Evolutionary conservation across 2,888 invertebrate species (phyloP).

Genomic region (Sminthurinus aureus): DNA sequence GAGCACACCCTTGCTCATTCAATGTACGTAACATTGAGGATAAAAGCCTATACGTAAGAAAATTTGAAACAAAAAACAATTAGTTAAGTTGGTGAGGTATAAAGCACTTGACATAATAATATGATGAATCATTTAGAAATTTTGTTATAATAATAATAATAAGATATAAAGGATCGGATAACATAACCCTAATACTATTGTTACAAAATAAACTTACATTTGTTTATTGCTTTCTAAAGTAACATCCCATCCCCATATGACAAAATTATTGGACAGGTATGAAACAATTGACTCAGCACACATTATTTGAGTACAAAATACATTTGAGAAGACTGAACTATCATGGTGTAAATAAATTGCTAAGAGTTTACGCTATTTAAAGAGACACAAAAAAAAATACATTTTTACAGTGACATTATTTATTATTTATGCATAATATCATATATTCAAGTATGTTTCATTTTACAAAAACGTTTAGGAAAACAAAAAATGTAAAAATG

Average conservation of each 20-base stretch:
- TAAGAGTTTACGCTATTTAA: constrained; percentile 83
- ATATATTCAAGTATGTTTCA: no score
- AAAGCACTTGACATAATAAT: not conserved
- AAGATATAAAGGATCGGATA: not conserved
- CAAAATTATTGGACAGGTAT: constrained; percentile 86
- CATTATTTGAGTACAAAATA: constrained; percentile 94
- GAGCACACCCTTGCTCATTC: constrained; percentile 82
- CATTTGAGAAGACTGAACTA: constrained; percentile 91
- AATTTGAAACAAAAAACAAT: constrained; percentile 9
- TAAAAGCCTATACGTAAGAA: constrained; percentile 70
- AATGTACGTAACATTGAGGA: constrained; percentile 78
- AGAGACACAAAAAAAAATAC: constrained; percentile 48
- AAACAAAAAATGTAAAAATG: not conserved
- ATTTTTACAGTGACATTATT: not conserved
- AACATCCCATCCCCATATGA: constrained; percentile 97
- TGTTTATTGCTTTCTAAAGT: constrained; percentile 86
- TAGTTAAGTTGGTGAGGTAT: not conserved
- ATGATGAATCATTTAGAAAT: not conserved
- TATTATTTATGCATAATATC: not conserved
- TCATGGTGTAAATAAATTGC: constrained; percentile 98
- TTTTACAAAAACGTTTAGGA: no score
- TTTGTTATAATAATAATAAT: no score
- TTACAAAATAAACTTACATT: constrained; percentile 69
- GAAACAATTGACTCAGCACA: constrained; percentile 91
- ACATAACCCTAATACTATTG: not conserved